Percentiles rank a stretch among this genome's conserved stretches.
Conservation (phyloP, 2,113 vertebrate species). For the Hippocampus zosterae region DNA sequence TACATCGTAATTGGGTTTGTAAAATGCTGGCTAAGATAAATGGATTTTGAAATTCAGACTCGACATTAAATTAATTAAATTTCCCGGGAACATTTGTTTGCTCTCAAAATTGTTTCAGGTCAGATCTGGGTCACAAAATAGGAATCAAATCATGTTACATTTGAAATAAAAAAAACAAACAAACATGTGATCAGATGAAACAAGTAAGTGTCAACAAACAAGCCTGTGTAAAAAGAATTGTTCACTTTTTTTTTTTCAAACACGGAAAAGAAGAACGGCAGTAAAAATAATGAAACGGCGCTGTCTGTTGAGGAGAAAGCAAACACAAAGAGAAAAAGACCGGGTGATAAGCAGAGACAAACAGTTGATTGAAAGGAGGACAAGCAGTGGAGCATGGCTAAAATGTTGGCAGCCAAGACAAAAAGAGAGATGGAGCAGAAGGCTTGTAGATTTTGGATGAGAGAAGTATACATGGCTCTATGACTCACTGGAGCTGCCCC, state of each 20-base stretch:
- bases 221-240: background rate
- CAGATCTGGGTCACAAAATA: background rate
- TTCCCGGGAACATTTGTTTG: background rate
- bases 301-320: background rate
- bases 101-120: background rate
- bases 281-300: background rate
- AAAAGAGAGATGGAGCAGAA: conserved; percentile 32
- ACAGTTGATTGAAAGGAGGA: conserved; percentile 18
- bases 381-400: conserved; percentile 46
- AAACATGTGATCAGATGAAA: background rate
- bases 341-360: conserved; percentile 30
- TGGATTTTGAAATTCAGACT: no score
- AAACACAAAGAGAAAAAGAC: background rate
- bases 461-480: conserved; percentile 66
- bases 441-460: conserved; percentile 70
- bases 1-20: no score
- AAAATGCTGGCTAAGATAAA: no score
- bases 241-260: background rate
- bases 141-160: background rate
- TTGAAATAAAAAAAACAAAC: background rate
- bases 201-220: background rate
- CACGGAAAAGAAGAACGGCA: background rate
- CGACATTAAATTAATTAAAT: no score
- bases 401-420: conserved; percentile 38
- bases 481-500: conserved; percentile 67